A percentile compares a stretch with the other conserved stretches of the same genome.
phyloP scores from a whole-genome alignment of 1,140 invertebrate species.

The Conus ventricosus region DNA sequence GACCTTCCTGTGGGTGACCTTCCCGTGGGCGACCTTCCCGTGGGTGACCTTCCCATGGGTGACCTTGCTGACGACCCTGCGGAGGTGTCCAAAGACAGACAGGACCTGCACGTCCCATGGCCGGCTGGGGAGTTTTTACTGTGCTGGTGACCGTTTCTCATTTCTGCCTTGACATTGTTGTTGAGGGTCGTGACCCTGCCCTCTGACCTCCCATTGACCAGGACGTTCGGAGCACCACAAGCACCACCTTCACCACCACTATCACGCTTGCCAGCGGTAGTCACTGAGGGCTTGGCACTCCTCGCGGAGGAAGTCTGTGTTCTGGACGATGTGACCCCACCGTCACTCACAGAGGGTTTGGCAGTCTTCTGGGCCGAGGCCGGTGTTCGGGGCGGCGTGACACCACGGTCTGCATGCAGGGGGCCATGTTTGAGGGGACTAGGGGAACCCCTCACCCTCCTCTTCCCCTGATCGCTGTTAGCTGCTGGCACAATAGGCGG shows the following conservation, averaged over 20 bases:
- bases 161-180: background rate
- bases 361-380: background rate
- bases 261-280: too few species aligned
- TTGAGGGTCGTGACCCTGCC: background rate
- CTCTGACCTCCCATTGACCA: conserved; percentile 9
- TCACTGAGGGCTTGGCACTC: too few species aligned
- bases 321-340: too few species aligned
- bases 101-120: conserved; percentile 51
- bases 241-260: background rate
- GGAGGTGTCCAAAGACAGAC: conserved; percentile 51
- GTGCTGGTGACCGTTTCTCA: background rate
- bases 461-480: background rate
- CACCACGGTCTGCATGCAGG: background rate
- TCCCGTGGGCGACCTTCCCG: conserved; percentile 13
- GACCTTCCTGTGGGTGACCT: conserved; percentile 32
- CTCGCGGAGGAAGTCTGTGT: too few species aligned
- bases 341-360: too few species aligned
- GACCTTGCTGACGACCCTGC: conserved; percentile 45
- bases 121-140: conserved; percentile 19
- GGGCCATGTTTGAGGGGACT: background rate
- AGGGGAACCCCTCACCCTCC: background rate
- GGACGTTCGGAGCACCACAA: background rate
- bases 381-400: background rate
- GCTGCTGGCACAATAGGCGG: background rate
- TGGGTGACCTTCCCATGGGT: background rate